These are phyloP conservation scores for Myanophis thanlyinensis DNA, from an alignment of 2,113 vertebrate genomes.

Conservation along the genomic window DNA sequence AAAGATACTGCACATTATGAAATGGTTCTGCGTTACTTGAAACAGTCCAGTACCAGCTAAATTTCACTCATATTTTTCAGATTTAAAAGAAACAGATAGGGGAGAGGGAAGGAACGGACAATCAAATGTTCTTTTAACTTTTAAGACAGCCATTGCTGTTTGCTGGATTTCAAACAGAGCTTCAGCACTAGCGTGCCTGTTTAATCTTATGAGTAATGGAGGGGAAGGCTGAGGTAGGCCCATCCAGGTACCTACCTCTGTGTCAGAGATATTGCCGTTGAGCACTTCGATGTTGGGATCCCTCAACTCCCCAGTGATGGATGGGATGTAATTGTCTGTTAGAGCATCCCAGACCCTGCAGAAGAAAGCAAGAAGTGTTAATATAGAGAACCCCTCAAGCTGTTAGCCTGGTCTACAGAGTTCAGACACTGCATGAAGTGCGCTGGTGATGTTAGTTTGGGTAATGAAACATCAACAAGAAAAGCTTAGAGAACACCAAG, in stretches of 20 bases:
- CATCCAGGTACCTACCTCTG: constrained; percentile 75
- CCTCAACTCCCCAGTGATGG: constrained; percentile 82
- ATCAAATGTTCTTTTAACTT: background rate
- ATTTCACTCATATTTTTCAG: background rate
- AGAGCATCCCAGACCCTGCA: constrained; percentile 90
- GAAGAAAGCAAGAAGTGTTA: constrained; percentile 63
- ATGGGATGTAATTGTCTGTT: constrained; percentile 89
- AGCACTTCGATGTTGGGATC: constrained; percentile 76
- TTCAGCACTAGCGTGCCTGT: background rate
- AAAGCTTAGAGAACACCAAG: background rate
- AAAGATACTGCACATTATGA: background rate
- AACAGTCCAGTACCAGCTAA: background rate
- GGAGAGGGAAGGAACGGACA: background rate
- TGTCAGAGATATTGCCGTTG: constrained; percentile 86
- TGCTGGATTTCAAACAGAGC: background rate
- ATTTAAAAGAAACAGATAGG: background rate
- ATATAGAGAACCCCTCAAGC: constrained; percentile 36
- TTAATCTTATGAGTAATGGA: background rate
- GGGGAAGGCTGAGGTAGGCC: background rate
- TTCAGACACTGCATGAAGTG: background rate
- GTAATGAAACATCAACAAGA: background rate
- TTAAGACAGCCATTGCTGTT: background rate
- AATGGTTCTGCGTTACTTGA: background rate
- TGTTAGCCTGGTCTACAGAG: constrained; percentile 13
- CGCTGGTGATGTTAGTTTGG: background rate